These are phyloP conservation scores for Epizoanthus illoricatus DNA, from an alignment of 92 coral and sea anemone genomes.

Conservation along the genomic window DNA sequence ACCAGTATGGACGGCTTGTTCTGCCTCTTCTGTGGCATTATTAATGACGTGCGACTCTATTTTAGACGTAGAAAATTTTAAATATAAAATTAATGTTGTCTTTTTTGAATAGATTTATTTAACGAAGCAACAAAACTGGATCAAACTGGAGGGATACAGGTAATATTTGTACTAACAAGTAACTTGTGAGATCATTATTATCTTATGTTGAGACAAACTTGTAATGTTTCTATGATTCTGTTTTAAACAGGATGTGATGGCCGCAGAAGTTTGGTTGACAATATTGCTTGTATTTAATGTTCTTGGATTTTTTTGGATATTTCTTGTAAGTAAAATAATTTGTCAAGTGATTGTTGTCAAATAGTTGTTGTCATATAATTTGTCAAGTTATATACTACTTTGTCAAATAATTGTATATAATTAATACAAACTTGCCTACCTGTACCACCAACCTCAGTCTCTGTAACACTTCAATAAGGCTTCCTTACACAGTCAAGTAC, in stretches of 20 bases:
- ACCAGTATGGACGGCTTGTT: too few relatives aligned
- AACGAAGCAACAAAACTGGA: conserved; percentile 11
- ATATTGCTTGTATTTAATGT: conserved; percentile 70
- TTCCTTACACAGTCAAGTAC: neutral
- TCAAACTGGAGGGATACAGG: conserved; percentile 14
- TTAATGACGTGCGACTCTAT: too few relatives aligned
- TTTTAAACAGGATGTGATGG: conserved; percentile 71
- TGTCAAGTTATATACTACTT: too few relatives aligned
- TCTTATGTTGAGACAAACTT: neutral
- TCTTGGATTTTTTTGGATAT: conserved; percentile 74
- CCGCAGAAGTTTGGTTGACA: conserved; percentile 72
- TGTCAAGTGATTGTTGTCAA: neutral
- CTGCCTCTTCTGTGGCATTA: too few relatives aligned
- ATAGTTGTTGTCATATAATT: neutral
- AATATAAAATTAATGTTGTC: neutral
- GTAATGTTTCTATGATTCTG: neutral
- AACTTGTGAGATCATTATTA: neutral
- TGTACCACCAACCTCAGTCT: neutral
- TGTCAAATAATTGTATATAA: neutral
- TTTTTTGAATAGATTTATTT: neutral
- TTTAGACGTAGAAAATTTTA: too few relatives aligned
- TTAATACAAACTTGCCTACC: too few relatives aligned
- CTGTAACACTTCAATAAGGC: neutral
- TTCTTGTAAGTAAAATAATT: conserved; percentile 53
- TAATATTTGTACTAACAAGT: neutral